These are phyloP conservation scores for Grammomys dolichurus DNA, from an alignment of 2,113 vertebrate species.

Conservation along the genomic window DNA sequence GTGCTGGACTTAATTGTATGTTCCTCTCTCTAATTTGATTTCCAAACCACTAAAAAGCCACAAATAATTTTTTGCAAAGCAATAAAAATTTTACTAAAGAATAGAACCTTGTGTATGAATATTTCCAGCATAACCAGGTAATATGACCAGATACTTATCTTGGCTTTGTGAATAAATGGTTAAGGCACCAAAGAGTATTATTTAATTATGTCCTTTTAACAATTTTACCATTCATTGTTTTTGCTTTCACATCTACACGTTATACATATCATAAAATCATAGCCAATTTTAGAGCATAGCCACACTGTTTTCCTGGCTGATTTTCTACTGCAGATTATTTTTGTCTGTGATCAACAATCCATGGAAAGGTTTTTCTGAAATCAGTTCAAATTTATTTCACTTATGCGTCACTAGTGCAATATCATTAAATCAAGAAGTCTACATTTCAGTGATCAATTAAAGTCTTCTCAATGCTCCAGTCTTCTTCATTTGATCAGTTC, in stretches of 20 bases:
- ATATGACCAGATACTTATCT: background rate
- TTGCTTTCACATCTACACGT: conserved; percentile 31
- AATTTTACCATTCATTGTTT: conserved; percentile 62
- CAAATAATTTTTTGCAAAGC: background rate
- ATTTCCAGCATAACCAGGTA: background rate
- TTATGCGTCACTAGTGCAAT: conserved; percentile 28
- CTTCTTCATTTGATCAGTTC: conserved; percentile 16
- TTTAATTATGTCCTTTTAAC: conserved; percentile 54
- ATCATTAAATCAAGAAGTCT: conserved; percentile 30
- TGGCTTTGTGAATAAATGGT: background rate
- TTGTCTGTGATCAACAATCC: conserved; percentile 16
- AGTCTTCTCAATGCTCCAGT: background rate
- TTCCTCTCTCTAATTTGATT: background rate
- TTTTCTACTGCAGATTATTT: conserved; percentile 6
- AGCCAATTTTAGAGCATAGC: conserved; percentile 49
- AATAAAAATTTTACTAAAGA: background rate
- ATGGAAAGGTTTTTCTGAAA: conserved; percentile 32
- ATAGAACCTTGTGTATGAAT: background rate
- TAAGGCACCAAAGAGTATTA: conserved; percentile 48
- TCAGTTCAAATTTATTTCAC: conserved; percentile 48
- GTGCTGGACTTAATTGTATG: background rate
- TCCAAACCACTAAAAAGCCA: background rate
- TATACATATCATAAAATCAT: conserved; percentile 62
- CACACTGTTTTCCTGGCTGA: conserved; percentile 59
- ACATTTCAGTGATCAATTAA: background rate